phyloP scores from a whole-genome alignment of 2,113 vertebrate species.

The Monopterus albus region DNA sequence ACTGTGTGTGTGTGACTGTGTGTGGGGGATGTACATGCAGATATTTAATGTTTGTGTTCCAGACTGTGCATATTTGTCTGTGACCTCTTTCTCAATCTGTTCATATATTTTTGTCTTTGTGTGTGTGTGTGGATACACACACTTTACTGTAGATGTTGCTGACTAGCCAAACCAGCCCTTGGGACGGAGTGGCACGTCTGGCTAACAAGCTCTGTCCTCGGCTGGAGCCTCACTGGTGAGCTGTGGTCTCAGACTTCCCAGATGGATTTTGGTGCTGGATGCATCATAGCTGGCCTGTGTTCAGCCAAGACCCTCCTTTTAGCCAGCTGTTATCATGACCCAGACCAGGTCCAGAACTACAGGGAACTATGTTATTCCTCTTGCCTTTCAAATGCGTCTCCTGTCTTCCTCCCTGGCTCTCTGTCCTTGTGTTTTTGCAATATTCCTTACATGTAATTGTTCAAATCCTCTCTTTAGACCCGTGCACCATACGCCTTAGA shows the following conservation, averaged over 20 bases:
- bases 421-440: not conserved
- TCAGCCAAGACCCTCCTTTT: no score
- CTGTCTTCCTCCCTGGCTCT: not conserved
- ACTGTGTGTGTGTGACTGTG: slow-evolving; percentile 27
- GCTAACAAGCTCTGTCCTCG: slow-evolving; percentile 23
- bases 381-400: slow-evolving; percentile 1
- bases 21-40: slow-evolving; percentile 14
- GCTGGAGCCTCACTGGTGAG: not conserved
- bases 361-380: no score
- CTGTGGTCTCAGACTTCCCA: slow-evolving; percentile 20
- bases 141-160: slow-evolving; percentile 12
- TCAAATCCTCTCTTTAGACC: not conserved
- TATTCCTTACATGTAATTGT: not conserved
- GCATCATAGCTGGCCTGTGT: no score
- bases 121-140: not conserved
- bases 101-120: not conserved
- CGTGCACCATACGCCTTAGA: slow-evolving; percentile 11
- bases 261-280: slow-evolving; percentile 27
- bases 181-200: slow-evolving; percentile 10
- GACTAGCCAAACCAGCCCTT: slow-evolving; percentile 6
- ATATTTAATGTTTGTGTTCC: slow-evolving; percentile 24
- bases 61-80: slow-evolving; percentile 28
- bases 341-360: slow-evolving; percentile 6
- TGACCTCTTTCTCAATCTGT: slow-evolving; percentile 55
- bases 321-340: no score